Percentiles rank a stretch among this genome's conserved stretches.
Conservation (phyloP, 2,888 invertebrate genomes). For the Ophion ellenae region DNA sequence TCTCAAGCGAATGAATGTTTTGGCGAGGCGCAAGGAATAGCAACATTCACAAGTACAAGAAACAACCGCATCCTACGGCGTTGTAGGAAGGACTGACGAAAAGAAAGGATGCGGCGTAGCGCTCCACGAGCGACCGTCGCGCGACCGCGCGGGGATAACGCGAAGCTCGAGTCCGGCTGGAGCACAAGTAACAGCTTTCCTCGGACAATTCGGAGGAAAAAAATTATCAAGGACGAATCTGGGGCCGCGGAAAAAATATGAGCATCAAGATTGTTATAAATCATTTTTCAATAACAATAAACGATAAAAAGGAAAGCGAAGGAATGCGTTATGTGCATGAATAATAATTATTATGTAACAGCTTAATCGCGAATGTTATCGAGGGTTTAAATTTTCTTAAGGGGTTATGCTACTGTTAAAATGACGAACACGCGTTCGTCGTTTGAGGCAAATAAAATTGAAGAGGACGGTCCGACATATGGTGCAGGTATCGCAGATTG, state of each 20-base stretch:
- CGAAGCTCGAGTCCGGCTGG: background rate
- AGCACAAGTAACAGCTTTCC: constrained; percentile 1
- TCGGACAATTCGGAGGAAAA: background rate
- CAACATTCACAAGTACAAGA: constrained; percentile 5
- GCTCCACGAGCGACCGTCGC: background rate
- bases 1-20: constrained; percentile 27
- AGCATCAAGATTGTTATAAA: background rate
- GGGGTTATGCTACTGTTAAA: background rate
- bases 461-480: no score
- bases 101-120: constrained; percentile 13
- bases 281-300: background rate
- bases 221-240: background rate
- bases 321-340: no score
- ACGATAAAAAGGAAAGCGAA: background rate
- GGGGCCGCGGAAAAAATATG: background rate
- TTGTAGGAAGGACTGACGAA: constrained; percentile 72
- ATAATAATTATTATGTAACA: background rate
- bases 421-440: no score
- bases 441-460: no score
- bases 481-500: no score
- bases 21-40: constrained; percentile 10
- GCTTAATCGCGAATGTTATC: background rate
- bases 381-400: background rate
- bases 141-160: constrained; percentile 2
- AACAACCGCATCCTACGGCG: constrained; percentile 65